Evolutionary conservation across 2,797 vertebrate species (phyloP), one percentile per base, ranked within the genome.

Genomic region (Sebastes aleutianus): DNA sequence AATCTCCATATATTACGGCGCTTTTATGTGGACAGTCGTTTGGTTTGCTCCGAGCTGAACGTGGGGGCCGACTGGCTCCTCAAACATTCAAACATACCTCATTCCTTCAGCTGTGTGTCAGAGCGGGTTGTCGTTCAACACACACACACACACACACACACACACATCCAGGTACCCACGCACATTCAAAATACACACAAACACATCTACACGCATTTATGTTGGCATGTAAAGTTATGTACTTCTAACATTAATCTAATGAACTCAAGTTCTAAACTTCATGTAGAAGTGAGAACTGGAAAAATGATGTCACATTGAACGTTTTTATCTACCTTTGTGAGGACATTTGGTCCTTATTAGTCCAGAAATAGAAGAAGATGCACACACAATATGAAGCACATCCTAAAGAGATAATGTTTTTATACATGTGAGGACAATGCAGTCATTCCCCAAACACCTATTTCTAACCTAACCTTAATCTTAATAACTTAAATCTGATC

Each of bases 1-100:
- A 94, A 92, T 74, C 86, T 89, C 87, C 86, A 86, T 89, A 90
- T 89, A 82, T 88, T 88, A 88, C 78, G 14, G 18, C 3, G 14
- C 84, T 92, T 91, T 93, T 61, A 91, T 95, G 92, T 93, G 89
- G 89, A 91, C 85, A 32, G 62, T 87, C 68, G 34, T 22, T 85
- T 14, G 43, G 59, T 82, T 78, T 43, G 70, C 69, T 78, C 47
- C 47, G 39, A 43, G 6, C 74, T 54, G 70, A 76, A n/a, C 22
- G 29, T 22, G 63, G 59, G 27, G 75, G 61, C 72, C 27, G 79
- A 70, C 70, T 83, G 85, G 43, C 61, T 82, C 62, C 67, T 70
- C 79, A 36, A 59, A 62, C 43, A 8, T 34, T 39, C 36, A 39
- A 39, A 39, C 36, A 39, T 39, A 76, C 76, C 54, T 78, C 77